A percentile compares a stretch with the other conserved stretches of the same genome.
phyloP scores from a whole-genome alignment of 2,888 invertebrate species.

The Apamea crenata region DNA sequence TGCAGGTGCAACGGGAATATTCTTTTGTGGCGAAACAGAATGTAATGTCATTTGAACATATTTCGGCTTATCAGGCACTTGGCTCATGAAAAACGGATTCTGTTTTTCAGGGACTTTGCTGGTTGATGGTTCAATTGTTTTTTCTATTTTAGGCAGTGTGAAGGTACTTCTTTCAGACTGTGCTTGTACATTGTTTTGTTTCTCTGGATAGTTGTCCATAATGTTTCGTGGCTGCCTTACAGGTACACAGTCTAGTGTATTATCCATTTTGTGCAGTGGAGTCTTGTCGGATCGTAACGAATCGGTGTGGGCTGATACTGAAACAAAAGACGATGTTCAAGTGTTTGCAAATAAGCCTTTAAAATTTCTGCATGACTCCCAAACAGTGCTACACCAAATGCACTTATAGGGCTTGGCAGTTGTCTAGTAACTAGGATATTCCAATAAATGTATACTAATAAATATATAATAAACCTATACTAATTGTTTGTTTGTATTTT shows the following conservation, averaged over 20 bases:
- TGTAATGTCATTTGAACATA: slow-evolving; percentile 63
- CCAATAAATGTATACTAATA: too few species aligned
- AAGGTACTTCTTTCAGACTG: slow-evolving; percentile 38
- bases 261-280: slow-evolving; percentile 75
- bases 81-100: slow-evolving; percentile 63
- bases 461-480: too few species aligned
- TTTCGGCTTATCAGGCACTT: slow-evolving; percentile 63
- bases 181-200: slow-evolving; percentile 57
- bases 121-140: slow-evolving; percentile 39
- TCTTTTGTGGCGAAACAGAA: slow-evolving; percentile 66
- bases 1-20: slow-evolving; percentile 47
- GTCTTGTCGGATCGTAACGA: slow-evolving; percentile 65
- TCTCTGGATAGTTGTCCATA: slow-evolving; percentile 65
- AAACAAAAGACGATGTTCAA: slow-evolving; percentile 4
- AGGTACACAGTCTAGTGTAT: slow-evolving; percentile 82
- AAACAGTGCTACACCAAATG: neutral
- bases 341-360: neutral
- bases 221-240: slow-evolving; percentile 80
- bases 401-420: neutral
- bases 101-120: slow-evolving; percentile 52
- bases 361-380: neutral
- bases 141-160: slow-evolving; percentile 48
- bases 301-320: slow-evolving; percentile 46
- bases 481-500: too few species aligned
- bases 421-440: neutral